phyloP scores from a whole-genome alignment of 1,140 invertebrate species.

The Colletes latitarsis region DNA sequence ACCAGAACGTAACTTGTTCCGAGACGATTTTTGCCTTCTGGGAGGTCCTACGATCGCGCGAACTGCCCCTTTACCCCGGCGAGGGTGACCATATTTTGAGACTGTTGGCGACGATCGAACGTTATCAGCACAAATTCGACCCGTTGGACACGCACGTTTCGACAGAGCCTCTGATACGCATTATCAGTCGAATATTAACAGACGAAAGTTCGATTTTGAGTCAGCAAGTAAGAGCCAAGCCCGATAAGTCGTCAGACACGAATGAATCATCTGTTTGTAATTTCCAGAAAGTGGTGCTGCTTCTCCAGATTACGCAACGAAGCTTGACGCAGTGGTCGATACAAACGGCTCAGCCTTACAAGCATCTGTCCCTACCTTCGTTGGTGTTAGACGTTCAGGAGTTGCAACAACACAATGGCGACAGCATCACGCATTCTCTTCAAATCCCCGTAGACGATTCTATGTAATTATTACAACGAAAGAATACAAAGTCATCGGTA shows the following conservation, averaged over 20 bases:
- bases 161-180: conserved; percentile 78
- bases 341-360: conserved; percentile 48
- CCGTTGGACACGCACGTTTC: conserved; percentile 72
- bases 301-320: conserved; percentile 72
- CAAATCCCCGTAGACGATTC: conserved; percentile 72
- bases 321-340: conserved; percentile 72
- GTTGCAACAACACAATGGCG: conserved; percentile 61
- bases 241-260: background rate
- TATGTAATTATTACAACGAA: conserved; percentile 64
- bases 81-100: conserved; percentile 82
- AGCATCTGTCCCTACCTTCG: conserved; percentile 67
- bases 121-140: conserved; percentile 78
- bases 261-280: background rate
- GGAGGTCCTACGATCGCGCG: conserved; percentile 78
- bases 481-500: background rate
- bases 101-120: conserved; percentile 80
- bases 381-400: conserved; percentile 71
- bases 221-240: conserved; percentile 76
- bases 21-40: conserved; percentile 81
- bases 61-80: conserved; percentile 81
- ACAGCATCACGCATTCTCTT: conserved; percentile 68
- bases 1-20: conserved; percentile 83
- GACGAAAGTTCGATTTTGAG: conserved; percentile 80
- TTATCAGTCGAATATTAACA: conserved; percentile 80
- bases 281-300: conserved; percentile 72